Percentiles rank a stretch among this genome's conserved stretches.
phyloP scores from a whole-genome alignment of 2,888 invertebrate species.

The Cetonia aurata region DNA sequence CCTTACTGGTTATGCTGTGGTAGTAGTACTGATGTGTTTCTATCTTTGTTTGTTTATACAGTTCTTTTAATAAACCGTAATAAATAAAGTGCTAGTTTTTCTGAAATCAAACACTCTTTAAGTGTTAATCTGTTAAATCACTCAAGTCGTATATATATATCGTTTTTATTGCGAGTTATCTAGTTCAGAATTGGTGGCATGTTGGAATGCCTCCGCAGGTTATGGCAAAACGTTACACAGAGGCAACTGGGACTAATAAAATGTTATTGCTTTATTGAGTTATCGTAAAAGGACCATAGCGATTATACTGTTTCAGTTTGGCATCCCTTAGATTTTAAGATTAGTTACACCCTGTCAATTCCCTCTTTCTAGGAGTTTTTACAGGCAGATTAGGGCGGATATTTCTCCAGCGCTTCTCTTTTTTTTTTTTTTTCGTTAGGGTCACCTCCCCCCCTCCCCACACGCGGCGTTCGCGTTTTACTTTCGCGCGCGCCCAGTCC shows the following conservation, averaged over 20 bases:
- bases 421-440: conserved; percentile 11
- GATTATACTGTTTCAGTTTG: conserved; percentile 33
- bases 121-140: too few species aligned
- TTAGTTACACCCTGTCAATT: conserved; percentile 39
- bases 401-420: background rate
- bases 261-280: conserved; percentile 58
- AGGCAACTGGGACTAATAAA: conserved; percentile 56
- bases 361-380: conserved; percentile 16
- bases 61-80: too few species aligned
- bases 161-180: conserved; percentile 26
- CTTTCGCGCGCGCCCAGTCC: background rate
- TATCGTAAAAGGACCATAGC: conserved; percentile 48
- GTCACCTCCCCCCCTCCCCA: background rate
- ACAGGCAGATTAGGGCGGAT: conserved; percentile 27
- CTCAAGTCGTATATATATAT: conserved; percentile 5
- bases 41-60: too few species aligned
- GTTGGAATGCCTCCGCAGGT: conserved; percentile 41
- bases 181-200: conserved; percentile 27
- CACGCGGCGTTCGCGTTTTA: too few species aligned
- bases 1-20: too few species aligned
- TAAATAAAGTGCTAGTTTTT: too few species aligned
- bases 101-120: too few species aligned
- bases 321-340: conserved; percentile 40
- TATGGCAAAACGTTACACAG: conserved; percentile 49
- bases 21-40: too few species aligned